Conservation (phyloP, 2,888 invertebrate genomes). For the Drosophila affinis region DNA sequence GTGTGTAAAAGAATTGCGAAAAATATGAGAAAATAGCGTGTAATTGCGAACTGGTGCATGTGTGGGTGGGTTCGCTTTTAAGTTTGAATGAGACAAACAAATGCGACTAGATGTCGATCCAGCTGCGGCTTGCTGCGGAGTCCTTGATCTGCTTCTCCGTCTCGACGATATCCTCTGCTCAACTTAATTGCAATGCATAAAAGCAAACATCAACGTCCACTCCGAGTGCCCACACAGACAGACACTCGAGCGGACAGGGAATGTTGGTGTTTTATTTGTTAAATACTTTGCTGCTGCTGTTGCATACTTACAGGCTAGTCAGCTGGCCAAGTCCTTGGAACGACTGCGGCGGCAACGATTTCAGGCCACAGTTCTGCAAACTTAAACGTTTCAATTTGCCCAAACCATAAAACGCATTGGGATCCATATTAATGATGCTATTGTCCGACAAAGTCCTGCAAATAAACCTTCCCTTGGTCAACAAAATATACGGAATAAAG, state of each 20-base stretch:
- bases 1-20: conserved; percentile 48
- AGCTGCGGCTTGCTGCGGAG: conserved; percentile 15
- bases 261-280: conserved; percentile 33
- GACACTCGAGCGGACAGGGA: conserved; percentile 26
- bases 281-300: conserved; percentile 70
- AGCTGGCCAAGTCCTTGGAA: conserved; percentile 82
- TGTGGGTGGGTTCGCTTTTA: conserved; percentile 20
- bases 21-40: conserved; percentile 70
- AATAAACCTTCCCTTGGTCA: conserved; percentile 69
- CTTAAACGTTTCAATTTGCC: conserved; percentile 83
- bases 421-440: conserved; percentile 88
- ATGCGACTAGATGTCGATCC: conserved; percentile 12
- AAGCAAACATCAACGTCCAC: conserved; percentile 66
- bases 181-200: conserved; percentile 52
- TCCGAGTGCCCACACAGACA: conserved; percentile 28
- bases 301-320: conserved; percentile 83
- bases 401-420: conserved; percentile 86
- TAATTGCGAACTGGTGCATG: conserved; percentile 57
- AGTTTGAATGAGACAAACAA: conserved; percentile 41
- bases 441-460: conserved; percentile 89
- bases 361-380: conserved; percentile 84
- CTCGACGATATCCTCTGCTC: conserved; percentile 45
- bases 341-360: conserved; percentile 82
- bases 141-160: conserved; percentile 3
- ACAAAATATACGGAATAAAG: conserved; percentile 51